A percentile compares a stretch with the other conserved stretches of the same genome.
phyloP scores from a whole-genome alignment of 1,140 invertebrate genomes.

The Zaprionus tsacasi region DNA sequence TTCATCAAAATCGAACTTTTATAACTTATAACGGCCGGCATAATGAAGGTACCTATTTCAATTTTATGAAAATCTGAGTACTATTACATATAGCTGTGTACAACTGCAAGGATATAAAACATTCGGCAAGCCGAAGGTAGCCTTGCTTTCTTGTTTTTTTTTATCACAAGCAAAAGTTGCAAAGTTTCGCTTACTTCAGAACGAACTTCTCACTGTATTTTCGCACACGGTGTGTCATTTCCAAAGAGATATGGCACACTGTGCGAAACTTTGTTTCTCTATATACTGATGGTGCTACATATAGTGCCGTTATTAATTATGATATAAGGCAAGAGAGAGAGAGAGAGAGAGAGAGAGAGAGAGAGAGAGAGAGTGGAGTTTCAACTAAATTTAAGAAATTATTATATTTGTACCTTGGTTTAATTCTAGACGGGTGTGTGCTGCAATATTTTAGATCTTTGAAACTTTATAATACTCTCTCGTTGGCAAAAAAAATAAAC shows the following conservation, averaged over 20 bases:
- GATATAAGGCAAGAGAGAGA: too few relatives aligned
- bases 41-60: too few relatives aligned
- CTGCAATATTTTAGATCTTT: constrained; percentile 11
- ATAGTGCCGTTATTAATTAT: not conserved
- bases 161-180: not conserved
- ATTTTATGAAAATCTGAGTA: too few relatives aligned
- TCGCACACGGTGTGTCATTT: not conserved
- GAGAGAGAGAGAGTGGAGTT: not conserved
- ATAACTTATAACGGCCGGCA: too few relatives aligned
- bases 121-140: too few relatives aligned
- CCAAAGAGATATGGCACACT: not conserved
- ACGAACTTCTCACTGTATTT: not conserved
- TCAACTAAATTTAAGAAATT: not conserved
- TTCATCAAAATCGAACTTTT: too few relatives aligned
- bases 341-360: not conserved
- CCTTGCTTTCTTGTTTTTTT: not conserved
- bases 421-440: not conserved
- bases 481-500: not conserved
- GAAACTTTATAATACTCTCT: not conserved
- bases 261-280: not conserved
- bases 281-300: not conserved
- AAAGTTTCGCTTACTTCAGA: not conserved
- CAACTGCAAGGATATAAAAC: too few relatives aligned
- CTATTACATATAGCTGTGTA: too few relatives aligned
- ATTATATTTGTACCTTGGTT: constrained; percentile 4